A percentile compares a stretch with the other conserved stretches of the same genome.
Conservation (phyloP, 2,888 invertebrate genomes). For the Microchrysa polita region DNA sequence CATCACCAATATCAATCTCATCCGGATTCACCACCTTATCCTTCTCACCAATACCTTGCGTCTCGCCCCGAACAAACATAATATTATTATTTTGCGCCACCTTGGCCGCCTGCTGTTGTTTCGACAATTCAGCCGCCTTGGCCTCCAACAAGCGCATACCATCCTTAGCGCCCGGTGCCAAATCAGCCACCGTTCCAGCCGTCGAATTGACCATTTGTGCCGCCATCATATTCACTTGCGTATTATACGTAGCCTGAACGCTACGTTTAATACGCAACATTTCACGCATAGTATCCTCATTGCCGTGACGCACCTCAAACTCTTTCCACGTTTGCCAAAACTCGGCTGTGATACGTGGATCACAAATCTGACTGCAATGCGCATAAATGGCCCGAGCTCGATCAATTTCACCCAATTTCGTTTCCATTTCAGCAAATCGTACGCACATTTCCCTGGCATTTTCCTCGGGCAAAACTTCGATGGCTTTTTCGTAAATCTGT, state of each 20-base stretch:
- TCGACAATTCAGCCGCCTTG: slow-evolving; percentile 73
- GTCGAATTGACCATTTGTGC: slow-evolving; percentile 92
- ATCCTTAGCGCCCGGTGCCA: slow-evolving; percentile 81
- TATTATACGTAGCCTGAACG: slow-evolving; percentile 97
- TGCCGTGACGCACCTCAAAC: slow-evolving; percentile 98
- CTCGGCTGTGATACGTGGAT: slow-evolving; percentile 92
- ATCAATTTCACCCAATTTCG: slow-evolving; percentile 97
- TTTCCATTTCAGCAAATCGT: slow-evolving; percentile 97
- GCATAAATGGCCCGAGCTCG: slow-evolving; percentile 96
- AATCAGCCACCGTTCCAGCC: slow-evolving; percentile 75
- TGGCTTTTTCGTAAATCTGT: slow-evolving; percentile 97
- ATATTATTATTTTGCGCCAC: slow-evolving; percentile 69
- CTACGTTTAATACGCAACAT: slow-evolving; percentile 98
- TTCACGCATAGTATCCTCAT: slow-evolving; percentile 99
- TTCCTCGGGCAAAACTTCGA: slow-evolving; percentile 90
- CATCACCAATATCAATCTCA: slow-evolving; percentile 86
- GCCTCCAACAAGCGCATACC: slow-evolving; percentile 90
- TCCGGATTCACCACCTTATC: slow-evolving; percentile 83
- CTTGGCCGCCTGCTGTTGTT: slow-evolving; percentile 57
- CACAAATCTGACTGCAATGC: slow-evolving; percentile 98
- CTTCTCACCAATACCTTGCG: slow-evolving; percentile 76
- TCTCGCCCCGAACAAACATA: slow-evolving; percentile 88
- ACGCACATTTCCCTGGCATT: slow-evolving; percentile 95
- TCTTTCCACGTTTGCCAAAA: slow-evolving; percentile 99
- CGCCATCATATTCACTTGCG: slow-evolving; percentile 99